Percentiles rank a stretch among this genome's conserved stretches.
These are phyloP conservation scores for Sebastes variabilis DNA, from an alignment of 2,797 vertebrate species.

Conservation along the genomic window DNA sequence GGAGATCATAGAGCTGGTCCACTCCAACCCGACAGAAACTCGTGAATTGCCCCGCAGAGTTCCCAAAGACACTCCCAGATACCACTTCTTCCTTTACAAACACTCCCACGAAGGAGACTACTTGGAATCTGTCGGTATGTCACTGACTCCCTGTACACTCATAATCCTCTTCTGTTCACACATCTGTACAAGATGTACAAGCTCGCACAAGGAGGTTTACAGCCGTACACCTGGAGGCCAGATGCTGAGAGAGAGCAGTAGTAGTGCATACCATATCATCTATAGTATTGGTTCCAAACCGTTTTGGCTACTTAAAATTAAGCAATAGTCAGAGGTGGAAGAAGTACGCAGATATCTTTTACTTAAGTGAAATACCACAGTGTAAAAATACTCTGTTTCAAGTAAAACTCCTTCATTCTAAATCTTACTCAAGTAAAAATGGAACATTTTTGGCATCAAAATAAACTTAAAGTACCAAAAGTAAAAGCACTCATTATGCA, in stretches of 20 bases:
- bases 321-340: background rate
- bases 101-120: slow-evolving; percentile 95
- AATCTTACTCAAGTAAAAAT: no score
- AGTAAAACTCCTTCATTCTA: no score
- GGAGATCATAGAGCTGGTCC: slow-evolving; percentile 95
- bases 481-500: no score
- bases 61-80: slow-evolving; percentile 93
- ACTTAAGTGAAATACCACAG: no score
- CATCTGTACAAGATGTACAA: background rate
- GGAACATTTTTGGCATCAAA: no score
- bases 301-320: background rate
- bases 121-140: slow-evolving; percentile 93
- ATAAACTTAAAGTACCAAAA: no score
- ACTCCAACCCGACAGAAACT: slow-evolving; percentile 90
- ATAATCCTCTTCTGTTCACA: background rate
- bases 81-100: slow-evolving; percentile 98
- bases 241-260: background rate
- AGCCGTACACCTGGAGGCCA: background rate
- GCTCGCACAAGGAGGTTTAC: background rate
- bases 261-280: background rate
- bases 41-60: slow-evolving; percentile 89
- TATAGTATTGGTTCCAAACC: background rate
- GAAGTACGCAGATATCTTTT: no score
- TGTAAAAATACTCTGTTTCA: no score
- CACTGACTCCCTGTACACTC: background rate